A percentile compares a stretch with the other conserved stretches of the same genome.
phyloP scores from a whole-genome alignment of 2,113 vertebrate genomes.

The Apodemus sylvaticus region DNA sequence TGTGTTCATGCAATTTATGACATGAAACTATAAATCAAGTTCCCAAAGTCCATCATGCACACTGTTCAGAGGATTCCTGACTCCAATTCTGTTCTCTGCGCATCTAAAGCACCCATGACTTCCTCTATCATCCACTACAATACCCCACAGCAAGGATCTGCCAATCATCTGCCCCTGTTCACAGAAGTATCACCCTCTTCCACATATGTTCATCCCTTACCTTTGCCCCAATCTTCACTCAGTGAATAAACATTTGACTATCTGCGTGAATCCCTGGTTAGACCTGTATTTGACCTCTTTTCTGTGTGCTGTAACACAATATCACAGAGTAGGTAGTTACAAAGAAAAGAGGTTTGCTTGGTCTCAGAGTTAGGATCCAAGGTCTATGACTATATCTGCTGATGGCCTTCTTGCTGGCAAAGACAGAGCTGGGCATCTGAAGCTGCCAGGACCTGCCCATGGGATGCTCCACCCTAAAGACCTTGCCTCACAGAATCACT shows the following conservation, averaged over 20 bases:
- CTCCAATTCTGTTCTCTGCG: rapidly evolving
- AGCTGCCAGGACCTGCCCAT: not conserved
- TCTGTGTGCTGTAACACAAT: no score
- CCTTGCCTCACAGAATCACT: not conserved
- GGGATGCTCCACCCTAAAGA: not conserved
- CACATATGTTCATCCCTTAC: rapidly evolving
- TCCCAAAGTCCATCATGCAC: not conserved
- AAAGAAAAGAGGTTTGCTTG: not conserved
- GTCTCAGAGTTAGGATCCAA: not conserved
- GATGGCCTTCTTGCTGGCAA: not conserved
- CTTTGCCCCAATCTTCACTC: not conserved
- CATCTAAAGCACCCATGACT: not conserved
- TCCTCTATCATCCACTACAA: not conserved
- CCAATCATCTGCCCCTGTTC: not conserved
- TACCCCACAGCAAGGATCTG: not conserved
- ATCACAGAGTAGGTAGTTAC: not conserved
- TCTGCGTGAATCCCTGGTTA: not conserved
- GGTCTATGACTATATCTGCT: not conserved
- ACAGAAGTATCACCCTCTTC: not conserved
- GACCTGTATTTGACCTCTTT: not conserved
- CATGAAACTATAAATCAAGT: not conserved
- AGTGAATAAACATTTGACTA: not conserved
- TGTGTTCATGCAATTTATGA: not conserved
- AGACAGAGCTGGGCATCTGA: not conserved
- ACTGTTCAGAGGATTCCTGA: not conserved